Evolutionary conservation across 1,140 invertebrate species (phyloP), one percentile per base, ranked within the genome.

Genomic region (Aphaenogaster rudis): DNA sequence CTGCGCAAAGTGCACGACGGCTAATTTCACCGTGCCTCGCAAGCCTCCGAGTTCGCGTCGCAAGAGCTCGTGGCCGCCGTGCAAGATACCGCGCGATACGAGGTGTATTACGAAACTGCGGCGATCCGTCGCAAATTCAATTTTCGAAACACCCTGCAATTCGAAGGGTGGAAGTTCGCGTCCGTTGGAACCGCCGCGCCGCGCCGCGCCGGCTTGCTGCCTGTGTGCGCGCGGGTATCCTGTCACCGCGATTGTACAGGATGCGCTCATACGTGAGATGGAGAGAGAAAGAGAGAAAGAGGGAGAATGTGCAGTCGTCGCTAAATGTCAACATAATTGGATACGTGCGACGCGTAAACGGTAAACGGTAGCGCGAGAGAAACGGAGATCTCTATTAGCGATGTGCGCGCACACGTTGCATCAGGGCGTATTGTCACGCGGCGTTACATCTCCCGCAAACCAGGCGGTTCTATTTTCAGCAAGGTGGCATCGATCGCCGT

Each of bases 401-500:
- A 78, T 59, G 78, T 77, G 88, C 78, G 69, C 84, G 52, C 88
- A 57, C 71, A 9, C 11, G 7, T 36, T 48, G 77, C 74, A 78
- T 59, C 84, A 69, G 36, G 61, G 7, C 15, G 69, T 64, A 90
- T 90, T 90, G 86, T 90, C 88, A 84, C 74, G 79, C 78, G 85
- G 52, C 77, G 61, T 90, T 85, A 88, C 86, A 90, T 90, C 79
- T 89, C 86, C 28, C 85, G 89, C 86, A 80, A 61, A 80, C 86
- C 50, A 67, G 81, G 91, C 77, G 74, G 72, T 87, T 92, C 93
- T 95, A 94, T 95, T 95, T 95, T 92, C 88, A 93, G 93, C 86
- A 89, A 90, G 91, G 91, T 93, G 88, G 82, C 93, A 95, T 95
- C 92, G 94, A 95, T 95, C 94, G 94, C 91, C 93, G 90, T 93